Percentiles rank a stretch among this genome's conserved stretches.
Evolutionary conservation across 2,113 vertebrate genomes (phyloP).

Genomic region (Aphelocoma coerulescens): DNA sequence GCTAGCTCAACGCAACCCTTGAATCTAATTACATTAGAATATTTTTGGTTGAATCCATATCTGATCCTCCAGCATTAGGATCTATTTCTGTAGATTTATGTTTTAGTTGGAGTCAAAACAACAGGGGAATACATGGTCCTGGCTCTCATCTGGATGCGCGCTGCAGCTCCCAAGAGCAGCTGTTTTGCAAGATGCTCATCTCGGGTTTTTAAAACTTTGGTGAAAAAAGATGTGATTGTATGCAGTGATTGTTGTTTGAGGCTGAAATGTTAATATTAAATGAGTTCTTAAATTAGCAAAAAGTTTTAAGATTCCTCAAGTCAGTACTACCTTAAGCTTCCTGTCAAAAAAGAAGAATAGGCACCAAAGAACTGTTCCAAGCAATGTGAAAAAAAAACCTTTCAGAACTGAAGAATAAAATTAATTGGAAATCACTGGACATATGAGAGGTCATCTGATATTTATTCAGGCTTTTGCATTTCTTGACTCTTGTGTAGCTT

Average conservation of each 20-base stretch:
- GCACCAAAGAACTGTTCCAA: fast-evolving
- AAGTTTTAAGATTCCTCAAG: neutral
- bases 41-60: neutral
- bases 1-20: neutral
- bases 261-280: neutral
- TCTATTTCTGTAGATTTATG: neutral
- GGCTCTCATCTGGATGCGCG: neutral
- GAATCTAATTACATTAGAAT: neutral
- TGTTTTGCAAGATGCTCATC: neutral
- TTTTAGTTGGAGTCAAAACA: neutral
- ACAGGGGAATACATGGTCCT: neutral
- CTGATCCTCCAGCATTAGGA: neutral
- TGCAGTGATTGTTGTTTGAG: neutral
- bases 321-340: neutral
- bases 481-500: neutral
- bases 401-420: neutral
- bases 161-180: neutral
- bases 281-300: neutral
- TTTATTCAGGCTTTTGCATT: neutral
- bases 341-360: neutral
- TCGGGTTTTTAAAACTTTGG: neutral
- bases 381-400: neutral
- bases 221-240: neutral
- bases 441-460: neutral
- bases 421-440: neutral